Conservation (phyloP, 2,113 vertebrate genomes). For the Silurus asotus region DNA sequence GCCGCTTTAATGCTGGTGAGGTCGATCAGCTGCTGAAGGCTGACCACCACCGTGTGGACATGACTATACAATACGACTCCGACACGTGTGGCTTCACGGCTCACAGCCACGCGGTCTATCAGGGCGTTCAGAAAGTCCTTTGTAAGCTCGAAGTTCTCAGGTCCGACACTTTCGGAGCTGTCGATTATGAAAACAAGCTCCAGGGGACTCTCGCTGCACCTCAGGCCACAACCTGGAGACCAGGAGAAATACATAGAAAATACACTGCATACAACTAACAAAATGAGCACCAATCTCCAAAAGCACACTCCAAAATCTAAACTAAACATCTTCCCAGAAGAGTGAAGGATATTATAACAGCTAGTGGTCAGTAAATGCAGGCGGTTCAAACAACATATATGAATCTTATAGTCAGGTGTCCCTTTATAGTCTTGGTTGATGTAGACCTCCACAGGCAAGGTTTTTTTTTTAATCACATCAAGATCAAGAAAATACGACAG, state of each 20-base stretch:
- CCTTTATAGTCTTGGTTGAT: too few species aligned
- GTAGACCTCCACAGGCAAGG: too few species aligned
- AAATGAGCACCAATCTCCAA: too few species aligned
- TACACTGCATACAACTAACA: background rate
- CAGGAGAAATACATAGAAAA: background rate
- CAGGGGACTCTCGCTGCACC: constrained; percentile 76
- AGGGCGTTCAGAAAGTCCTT: constrained; percentile 82
- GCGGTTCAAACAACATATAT: too few species aligned
- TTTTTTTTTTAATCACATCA: background rate
- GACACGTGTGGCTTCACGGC: constrained; percentile 60
- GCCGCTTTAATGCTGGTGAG: constrained; percentile 72
- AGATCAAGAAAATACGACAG: background rate
- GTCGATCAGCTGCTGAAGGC: constrained; percentile 70
- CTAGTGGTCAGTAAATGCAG: too few species aligned
- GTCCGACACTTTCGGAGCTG: constrained; percentile 86
- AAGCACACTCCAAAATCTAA: too few species aligned
- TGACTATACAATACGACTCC: constrained; percentile 85
- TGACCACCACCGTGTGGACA: constrained; percentile 70
- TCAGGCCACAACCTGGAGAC: constrained; percentile 78
- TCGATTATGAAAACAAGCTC: constrained; percentile 88
- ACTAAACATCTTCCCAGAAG: too few species aligned
- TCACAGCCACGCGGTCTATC: constrained; percentile 69
- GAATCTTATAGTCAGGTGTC: too few species aligned
- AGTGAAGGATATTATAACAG: too few species aligned
- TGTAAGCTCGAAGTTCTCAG: constrained; percentile 79